phyloP scores from a whole-genome alignment of 1,140 invertebrate species.

The Aphelenchoides besseyi region DNA sequence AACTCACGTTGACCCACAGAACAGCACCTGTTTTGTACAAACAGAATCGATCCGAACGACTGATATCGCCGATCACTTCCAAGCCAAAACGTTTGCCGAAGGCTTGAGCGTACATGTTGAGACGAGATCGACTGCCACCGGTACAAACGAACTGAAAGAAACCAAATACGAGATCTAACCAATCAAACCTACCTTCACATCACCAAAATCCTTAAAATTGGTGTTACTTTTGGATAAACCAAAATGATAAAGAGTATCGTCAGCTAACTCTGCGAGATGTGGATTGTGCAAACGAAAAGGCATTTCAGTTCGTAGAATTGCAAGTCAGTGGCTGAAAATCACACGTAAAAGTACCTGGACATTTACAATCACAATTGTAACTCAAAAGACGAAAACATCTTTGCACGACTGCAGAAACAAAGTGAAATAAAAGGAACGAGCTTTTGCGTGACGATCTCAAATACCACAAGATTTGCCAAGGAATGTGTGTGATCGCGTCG shows the following conservation, averaged over 20 bases:
- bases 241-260: constrained; percentile 51
- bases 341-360: too few species aligned
- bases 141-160: constrained; percentile 86
- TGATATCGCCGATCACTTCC: constrained; percentile 84
- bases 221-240: constrained; percentile 33
- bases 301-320: too few species aligned
- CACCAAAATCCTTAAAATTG: constrained; percentile 36
- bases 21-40: constrained; percentile 97
- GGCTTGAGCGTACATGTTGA: constrained; percentile 85
- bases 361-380: too few species aligned
- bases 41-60: constrained; percentile 85
- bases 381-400: too few species aligned
- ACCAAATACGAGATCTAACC: background rate
- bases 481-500: too few species aligned
- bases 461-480: too few species aligned
- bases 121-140: constrained; percentile 88
- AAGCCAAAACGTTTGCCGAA: constrained; percentile 84
- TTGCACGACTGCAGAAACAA: too few species aligned
- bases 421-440: too few species aligned
- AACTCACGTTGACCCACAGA: constrained; percentile 69
- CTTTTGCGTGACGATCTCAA: too few species aligned
- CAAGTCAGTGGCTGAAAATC: background rate
- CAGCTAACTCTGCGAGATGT: constrained; percentile 11
- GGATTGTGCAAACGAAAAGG: constrained; percentile 23
- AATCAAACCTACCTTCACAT: constrained; percentile 44